These are phyloP conservation scores for Peromyscus californicus DNA, from an alignment of 2,113 vertebrate genomes.

Conservation along the genomic window DNA sequence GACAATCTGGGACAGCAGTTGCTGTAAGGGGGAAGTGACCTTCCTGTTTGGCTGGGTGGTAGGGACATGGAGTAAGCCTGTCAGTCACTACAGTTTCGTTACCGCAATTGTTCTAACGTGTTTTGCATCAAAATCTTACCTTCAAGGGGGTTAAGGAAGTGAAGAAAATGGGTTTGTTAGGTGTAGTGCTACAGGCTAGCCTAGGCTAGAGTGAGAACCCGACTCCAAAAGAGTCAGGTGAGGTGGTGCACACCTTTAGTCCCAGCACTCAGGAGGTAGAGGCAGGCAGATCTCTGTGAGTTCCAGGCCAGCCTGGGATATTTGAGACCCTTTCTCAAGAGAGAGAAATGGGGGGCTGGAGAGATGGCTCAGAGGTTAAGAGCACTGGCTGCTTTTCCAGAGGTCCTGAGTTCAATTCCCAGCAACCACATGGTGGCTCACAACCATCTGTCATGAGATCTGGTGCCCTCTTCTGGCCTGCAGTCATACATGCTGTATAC, in stretches of 20 bases:
- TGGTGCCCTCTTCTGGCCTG: too few species aligned
- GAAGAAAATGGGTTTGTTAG: slow-evolving; percentile 7
- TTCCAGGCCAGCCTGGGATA: neutral
- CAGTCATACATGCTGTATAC: too few species aligned
- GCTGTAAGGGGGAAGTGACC: neutral
- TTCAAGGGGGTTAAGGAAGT: neutral
- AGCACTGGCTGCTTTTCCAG: too few species aligned
- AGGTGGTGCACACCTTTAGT: neutral
- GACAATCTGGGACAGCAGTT: neutral
- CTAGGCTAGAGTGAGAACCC: neutral
- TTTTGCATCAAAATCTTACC: neutral
- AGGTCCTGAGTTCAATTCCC: too few species aligned
- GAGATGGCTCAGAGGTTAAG: too few species aligned
- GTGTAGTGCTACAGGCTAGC: neutral
- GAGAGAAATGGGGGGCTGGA: neutral
- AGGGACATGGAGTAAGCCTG: neutral
- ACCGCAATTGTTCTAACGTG: slow-evolving; percentile 2
- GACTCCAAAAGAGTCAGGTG: too few species aligned
- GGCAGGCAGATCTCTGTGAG: neutral
- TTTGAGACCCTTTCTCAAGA: neutral
- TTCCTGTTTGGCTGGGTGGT: neutral
- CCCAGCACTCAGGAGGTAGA: neutral
- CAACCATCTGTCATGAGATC: too few species aligned
- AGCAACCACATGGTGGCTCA: too few species aligned
- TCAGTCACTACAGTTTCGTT: slow-evolving; percentile 39